These are phyloP conservation scores for Zoroaster sp. DNA, from an alignment of 53 echinoderm and acorn worm genomes.

Conservation along the genomic window DNA sequence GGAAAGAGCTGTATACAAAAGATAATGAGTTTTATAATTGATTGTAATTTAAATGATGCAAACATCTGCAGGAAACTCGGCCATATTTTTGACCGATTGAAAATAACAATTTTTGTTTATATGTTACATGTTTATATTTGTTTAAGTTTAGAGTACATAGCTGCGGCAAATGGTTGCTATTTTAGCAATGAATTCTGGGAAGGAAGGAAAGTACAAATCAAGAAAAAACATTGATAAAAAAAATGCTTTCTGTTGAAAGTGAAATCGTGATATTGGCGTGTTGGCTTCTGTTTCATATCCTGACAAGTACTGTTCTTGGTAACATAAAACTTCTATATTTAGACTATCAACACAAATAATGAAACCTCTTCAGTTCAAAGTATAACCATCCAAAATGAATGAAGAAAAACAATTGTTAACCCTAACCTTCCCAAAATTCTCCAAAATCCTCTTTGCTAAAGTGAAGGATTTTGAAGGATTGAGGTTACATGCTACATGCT, in stretches of 20 bases:
- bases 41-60: background rate
- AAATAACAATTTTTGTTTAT: background rate
- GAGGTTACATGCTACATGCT: too few relatives aligned
- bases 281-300: background rate
- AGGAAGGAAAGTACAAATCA: background rate
- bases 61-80: background rate
- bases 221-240: background rate
- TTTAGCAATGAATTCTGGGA: background rate
- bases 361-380: too few relatives aligned
- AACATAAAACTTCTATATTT: background rate
- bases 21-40: too few relatives aligned
- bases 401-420: too few relatives aligned
- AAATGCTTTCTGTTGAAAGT: background rate
- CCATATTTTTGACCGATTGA: background rate
- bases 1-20: constrained; percentile 64
- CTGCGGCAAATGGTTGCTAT: too few relatives aligned
- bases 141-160: too few relatives aligned
- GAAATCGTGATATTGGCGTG: background rate
- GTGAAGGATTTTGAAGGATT: too few relatives aligned
- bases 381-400: too few relatives aligned
- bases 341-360: background rate
- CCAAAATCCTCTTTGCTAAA: too few relatives aligned
- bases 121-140: too few relatives aligned
- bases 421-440: too few relatives aligned
- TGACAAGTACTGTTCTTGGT: background rate